Conservation (phyloP, 2,888 invertebrate genomes). For the Caenorhabditis sinica region DNA sequence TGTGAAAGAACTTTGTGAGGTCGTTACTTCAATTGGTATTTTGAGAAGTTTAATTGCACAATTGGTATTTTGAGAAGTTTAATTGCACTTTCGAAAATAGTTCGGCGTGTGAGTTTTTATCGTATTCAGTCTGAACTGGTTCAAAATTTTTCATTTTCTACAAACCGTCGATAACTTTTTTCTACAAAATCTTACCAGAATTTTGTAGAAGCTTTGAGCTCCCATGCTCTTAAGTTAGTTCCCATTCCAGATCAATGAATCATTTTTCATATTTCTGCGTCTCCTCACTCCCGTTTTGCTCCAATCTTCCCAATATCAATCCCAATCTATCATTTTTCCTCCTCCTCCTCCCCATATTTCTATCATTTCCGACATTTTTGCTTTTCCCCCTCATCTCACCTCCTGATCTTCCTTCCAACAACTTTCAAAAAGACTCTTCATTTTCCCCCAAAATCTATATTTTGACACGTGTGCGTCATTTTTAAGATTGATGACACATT, state of each 20-base stretch:
- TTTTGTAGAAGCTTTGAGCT: not conserved
- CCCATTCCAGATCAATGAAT: constrained; percentile 16
- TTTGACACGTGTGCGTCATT: constrained; percentile 48
- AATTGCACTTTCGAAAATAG: too few species aligned
- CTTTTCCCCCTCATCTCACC: not conserved
- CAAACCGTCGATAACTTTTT: too few species aligned
- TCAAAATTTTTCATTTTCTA: too few species aligned
- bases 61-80: too few species aligned
- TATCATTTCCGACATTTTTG: not conserved
- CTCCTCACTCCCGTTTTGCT: not conserved
- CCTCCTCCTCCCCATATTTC: not conserved
- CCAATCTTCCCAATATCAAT: not conserved
- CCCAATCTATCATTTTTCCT: constrained; percentile 13
- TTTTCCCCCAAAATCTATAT: constrained; percentile 6
- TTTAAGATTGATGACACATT: constrained; percentile 39
- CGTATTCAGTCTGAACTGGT: too few species aligned
- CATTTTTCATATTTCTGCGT: not conserved
- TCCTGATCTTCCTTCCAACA: not conserved
- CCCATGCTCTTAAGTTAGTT: not conserved
- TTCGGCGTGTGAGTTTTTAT: too few species aligned
- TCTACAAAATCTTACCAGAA: too few species aligned
- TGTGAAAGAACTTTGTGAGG: too few species aligned
- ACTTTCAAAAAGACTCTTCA: not conserved
- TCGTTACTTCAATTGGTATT: too few species aligned
- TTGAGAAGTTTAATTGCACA: too few species aligned